phyloP scores from a whole-genome alignment of 1,140 invertebrate genomes.

The Drosophila setifemur region DNA sequence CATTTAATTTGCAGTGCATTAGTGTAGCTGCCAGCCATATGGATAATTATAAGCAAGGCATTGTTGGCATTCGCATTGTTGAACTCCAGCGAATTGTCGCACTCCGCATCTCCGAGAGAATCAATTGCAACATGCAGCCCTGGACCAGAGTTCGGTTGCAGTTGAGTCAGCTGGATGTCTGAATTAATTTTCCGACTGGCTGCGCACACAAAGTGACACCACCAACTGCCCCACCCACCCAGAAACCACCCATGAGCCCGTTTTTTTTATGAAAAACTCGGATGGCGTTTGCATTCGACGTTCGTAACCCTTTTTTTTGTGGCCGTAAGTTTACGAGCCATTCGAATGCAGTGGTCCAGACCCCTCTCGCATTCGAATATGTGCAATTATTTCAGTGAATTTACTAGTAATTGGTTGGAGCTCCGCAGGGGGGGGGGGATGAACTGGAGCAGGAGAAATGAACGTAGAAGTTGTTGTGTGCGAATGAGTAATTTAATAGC shows the following conservation, averaged over 20 bases:
- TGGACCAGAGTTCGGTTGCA: conserved; percentile 22
- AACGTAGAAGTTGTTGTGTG: conserved; percentile 27
- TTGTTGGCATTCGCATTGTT: conserved; percentile 29
- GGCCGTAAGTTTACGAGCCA: conserved; percentile 33
- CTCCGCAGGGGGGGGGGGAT: not conserved
- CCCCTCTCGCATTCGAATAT: conserved; percentile 47
- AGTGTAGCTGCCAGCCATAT: conserved; percentile 8
- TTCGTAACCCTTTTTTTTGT: conserved; percentile 42
- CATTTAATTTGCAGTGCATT: too few relatives aligned
- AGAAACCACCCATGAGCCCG: not conserved
- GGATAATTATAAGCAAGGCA: conserved; percentile 52
- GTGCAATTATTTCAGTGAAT: conserved; percentile 67
- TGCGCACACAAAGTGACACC: conserved; percentile 62
- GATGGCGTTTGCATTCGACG: conserved; percentile 8
- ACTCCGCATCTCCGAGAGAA: not conserved
- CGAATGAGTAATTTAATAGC: conserved; percentile 18
- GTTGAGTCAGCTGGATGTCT: conserved; percentile 43
- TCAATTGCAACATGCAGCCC: not conserved
- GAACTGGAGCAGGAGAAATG: conserved; percentile 7
- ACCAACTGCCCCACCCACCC: not conserved
- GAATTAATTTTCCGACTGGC: conserved; percentile 74
- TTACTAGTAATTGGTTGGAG: conserved; percentile 54
- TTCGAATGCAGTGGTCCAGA: conserved; percentile 19
- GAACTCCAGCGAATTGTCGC: conserved; percentile 3
- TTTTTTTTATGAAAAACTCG: not conserved